These are phyloP conservation scores for Tigriopus japonicus DNA, from an alignment of 1,140 invertebrate genomes.

Conservation along the genomic window DNA sequence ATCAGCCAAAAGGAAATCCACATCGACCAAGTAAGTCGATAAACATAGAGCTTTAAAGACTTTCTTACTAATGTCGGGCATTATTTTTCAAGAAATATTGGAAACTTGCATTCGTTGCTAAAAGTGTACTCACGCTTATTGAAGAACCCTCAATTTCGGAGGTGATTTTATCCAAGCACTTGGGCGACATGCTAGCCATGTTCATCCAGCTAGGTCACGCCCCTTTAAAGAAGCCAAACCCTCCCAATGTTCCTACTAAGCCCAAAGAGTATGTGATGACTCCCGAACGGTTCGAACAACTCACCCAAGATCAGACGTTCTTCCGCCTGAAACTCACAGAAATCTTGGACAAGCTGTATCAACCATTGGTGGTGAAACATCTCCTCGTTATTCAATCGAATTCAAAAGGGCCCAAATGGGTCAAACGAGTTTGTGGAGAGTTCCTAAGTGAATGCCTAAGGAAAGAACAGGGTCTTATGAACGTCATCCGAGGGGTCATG, in stretches of 20 bases:
- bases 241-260: background rate
- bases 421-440: background rate
- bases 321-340: background rate
- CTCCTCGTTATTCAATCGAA: slow-evolving; percentile 4
- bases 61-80: too few relatives aligned
- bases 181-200: slow-evolving; percentile 10
- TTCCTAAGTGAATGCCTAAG: background rate
- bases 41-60: too few relatives aligned
- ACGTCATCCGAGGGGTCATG: slow-evolving; percentile 10
- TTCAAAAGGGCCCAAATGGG: background rate
- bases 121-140: background rate
- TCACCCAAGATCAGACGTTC: background rate
- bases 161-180: slow-evolving; percentile 9
- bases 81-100: background rate
- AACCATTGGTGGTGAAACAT: slow-evolving; percentile 5
- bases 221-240: slow-evolving; percentile 2
- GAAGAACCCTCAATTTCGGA: background rate
- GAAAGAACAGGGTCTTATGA: background rate
- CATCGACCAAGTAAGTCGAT: background rate
- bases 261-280: slow-evolving; percentile 7
- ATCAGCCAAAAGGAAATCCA: background rate
- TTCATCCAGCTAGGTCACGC: slow-evolving; percentile 5
- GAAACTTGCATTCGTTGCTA: background rate
- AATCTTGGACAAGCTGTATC: slow-evolving; percentile 6
- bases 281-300: background rate